Evolutionary conservation across 2,113 vertebrate species (phyloP).

Genomic region (Lophochroa leadbeateri): DNA sequence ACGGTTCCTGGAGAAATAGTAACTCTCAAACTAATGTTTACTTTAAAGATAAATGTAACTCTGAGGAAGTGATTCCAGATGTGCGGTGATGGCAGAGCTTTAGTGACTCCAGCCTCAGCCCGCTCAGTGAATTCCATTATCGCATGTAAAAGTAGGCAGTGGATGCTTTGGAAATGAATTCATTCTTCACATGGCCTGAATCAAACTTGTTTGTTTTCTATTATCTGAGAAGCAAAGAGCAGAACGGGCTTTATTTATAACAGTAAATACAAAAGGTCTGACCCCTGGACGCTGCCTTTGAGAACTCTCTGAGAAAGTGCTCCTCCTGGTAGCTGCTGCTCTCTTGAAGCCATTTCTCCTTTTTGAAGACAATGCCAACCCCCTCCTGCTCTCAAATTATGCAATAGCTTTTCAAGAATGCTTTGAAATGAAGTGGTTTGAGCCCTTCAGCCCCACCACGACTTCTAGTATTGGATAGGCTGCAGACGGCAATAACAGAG

Average conservation of each 20-base stretch:
- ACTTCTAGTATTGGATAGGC: not conserved
- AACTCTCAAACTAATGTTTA: conserved; percentile 38
- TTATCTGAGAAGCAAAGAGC: conserved; percentile 46
- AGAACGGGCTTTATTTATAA: conserved; percentile 41
- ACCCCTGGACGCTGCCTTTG: conserved; percentile 50
- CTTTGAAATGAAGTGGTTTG: conserved; percentile 45
- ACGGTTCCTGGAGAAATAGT: conserved; percentile 30
- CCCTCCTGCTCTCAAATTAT: not conserved
- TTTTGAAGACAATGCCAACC: conserved; percentile 59
- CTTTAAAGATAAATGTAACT: conserved; percentile 51
- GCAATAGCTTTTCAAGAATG: conserved; percentile 26
- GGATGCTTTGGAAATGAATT: not conserved
- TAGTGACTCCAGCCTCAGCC: not conserved
- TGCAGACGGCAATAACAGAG: not conserved
- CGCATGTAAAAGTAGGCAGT: conserved; percentile 30
- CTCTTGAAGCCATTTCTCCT: conserved; percentile 35
- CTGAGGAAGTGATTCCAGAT: conserved; percentile 52
- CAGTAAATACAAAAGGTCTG: conserved; percentile 60
- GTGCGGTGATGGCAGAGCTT: conserved; percentile 55
- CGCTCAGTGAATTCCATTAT: conserved; percentile 9
- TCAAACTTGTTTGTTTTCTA: conserved; percentile 32
- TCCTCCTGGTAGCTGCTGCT: conserved; percentile 23
- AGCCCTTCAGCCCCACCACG: not conserved
- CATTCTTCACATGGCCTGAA: conserved; percentile 52
- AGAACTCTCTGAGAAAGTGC: conserved; percentile 46